Percentiles rank a stretch among this genome's conserved stretches.
These are phyloP conservation scores for Papilio helenus DNA, from an alignment of 1,140 invertebrate species.

Conservation along the genomic window DNA sequence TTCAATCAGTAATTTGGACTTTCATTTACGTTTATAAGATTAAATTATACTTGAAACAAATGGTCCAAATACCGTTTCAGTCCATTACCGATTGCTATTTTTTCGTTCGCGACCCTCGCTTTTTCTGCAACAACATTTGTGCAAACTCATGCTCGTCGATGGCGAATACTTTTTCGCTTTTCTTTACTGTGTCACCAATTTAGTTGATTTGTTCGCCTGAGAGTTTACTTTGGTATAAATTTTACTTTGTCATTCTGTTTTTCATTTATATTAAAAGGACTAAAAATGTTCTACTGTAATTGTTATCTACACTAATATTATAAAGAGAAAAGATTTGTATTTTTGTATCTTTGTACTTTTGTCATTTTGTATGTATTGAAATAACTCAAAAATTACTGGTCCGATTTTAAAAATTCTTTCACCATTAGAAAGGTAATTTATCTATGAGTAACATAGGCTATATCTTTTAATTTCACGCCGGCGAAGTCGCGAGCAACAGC, in stretches of 20 bases:
- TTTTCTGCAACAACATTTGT: background rate
- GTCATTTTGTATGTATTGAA: no score
- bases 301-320: no score
- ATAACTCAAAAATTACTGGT: no score
- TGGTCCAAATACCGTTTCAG: background rate
- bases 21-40: background rate
- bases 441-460: no score
- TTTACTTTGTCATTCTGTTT: background rate
- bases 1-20: background rate
- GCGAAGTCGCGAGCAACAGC: no score
- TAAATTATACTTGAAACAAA: background rate
- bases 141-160: background rate
- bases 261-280: background rate
- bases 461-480: no score
- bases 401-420: no score
- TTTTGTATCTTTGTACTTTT: no score
- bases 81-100: slow-evolving; percentile 8
- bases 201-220: background rate
- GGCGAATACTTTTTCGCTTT: slow-evolving; percentile 9
- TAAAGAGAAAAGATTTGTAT: no score
- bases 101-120: background rate
- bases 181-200: slow-evolving; percentile 20
- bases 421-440: no score
- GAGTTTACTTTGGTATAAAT: background rate
- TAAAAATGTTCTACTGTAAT: no score